Conservation (phyloP, 2,113 vertebrate genomes). For the Thamnaconus septentrionalis region DNA sequence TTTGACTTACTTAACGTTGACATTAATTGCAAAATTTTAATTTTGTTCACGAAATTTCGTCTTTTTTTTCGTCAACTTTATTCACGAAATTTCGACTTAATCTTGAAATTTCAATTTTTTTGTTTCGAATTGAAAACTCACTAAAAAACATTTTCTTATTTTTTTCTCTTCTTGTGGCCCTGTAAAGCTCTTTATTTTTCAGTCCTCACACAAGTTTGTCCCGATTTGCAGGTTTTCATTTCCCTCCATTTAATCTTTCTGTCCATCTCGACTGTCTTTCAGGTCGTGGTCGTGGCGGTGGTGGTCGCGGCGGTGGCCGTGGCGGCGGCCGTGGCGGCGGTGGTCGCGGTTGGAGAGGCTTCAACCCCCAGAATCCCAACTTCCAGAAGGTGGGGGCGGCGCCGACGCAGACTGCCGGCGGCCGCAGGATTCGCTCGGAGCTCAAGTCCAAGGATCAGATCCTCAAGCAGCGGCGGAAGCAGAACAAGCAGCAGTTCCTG, state of each 20-base stretch:
- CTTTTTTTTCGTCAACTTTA: too few species aligned
- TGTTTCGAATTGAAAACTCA: neutral
- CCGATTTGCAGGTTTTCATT: too few species aligned
- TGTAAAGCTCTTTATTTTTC: too few species aligned
- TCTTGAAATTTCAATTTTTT: too few species aligned
- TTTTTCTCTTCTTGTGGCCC: neutral
- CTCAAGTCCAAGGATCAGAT: constrained; percentile 89
- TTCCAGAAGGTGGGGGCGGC: neutral
- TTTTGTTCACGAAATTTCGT: too few species aligned
- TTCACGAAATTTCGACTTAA: too few species aligned
- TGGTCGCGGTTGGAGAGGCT: neutral
- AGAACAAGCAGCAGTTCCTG: constrained; percentile 85
- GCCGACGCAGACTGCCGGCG: constrained; percentile 25
- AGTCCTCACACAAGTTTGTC: too few species aligned
- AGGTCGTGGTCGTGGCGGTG: constrained; percentile 48
- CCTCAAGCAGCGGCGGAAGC: constrained; percentile 84
- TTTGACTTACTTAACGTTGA: too few species aligned
- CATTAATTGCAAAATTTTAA: too few species aligned
- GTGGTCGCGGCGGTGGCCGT: too few species aligned
- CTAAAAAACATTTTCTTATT: neutral
- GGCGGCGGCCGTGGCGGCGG: neutral
- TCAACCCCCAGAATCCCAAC: constrained; percentile 2
- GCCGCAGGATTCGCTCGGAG: constrained; percentile 76
- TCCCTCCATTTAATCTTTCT: neutral
- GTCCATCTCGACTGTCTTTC: neutral